Evolutionary conservation across 1,140 invertebrate genomes (phyloP).

Genomic region (Orussus abietinus): DNA sequence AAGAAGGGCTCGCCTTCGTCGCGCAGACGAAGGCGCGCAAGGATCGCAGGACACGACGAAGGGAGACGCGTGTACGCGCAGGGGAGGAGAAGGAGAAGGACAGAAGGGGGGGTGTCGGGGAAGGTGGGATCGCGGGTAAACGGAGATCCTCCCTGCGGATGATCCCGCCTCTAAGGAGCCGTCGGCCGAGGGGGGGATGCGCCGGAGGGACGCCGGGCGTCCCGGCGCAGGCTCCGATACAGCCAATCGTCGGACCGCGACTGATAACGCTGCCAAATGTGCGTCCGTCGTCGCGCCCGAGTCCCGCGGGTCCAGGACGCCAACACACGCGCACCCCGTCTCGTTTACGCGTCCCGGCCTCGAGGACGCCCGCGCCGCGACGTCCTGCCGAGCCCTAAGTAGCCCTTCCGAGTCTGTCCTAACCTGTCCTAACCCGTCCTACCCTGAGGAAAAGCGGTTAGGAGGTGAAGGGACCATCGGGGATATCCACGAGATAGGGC

Average conservation of each 20-base stretch:
- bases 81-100: slow-evolving; percentile 6
- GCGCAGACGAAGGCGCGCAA: background rate
- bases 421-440: background rate
- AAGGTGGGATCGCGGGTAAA: background rate
- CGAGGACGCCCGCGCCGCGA: slow-evolving; percentile 2
- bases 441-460: too few relatives aligned
- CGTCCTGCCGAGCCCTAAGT: slow-evolving; percentile 13
- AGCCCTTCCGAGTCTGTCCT: background rate
- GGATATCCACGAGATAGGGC: too few relatives aligned
- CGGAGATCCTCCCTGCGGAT: slow-evolving; percentile 43
- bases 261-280: slow-evolving; percentile 51
- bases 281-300: slow-evolving; percentile 40
- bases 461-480: too few relatives aligned
- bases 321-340: too few relatives aligned
- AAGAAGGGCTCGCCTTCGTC: too few relatives aligned
- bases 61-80: slow-evolving; percentile 4
- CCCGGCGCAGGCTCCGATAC: slow-evolving; percentile 52
- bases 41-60: slow-evolving; percentile 8
- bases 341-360: slow-evolving; percentile 3
- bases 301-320: slow-evolving; percentile 42
- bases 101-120: too few relatives aligned
- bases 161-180: slow-evolving; percentile 51
- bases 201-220: slow-evolving; percentile 14
- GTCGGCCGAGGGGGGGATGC: slow-evolving; percentile 15
- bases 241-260: slow-evolving; percentile 52